A percentile compares a stretch with the other conserved stretches of the same genome.
Evolutionary conservation across 2,113 vertebrate species (phyloP).

Genomic region (Salminus brasiliensis): DNA sequence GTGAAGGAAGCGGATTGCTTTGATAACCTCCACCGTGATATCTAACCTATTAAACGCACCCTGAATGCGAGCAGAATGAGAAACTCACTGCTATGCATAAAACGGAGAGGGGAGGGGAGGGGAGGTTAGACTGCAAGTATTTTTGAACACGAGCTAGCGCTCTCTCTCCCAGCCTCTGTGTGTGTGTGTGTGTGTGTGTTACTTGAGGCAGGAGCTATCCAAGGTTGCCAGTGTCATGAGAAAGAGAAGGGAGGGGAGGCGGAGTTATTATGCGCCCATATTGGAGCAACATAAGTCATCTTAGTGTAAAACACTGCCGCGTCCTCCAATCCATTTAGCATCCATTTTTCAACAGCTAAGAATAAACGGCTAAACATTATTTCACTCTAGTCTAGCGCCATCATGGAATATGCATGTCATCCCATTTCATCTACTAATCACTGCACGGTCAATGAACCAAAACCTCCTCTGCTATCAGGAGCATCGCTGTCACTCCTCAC

Average conservation of each 20-base stretch:
- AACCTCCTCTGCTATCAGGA: not conserved
- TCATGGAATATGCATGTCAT: not conserved
- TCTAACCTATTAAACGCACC: constrained; percentile 57
- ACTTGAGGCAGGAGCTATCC: constrained; percentile 30
- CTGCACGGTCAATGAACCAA: constrained; percentile 1
- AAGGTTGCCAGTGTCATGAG: constrained; percentile 39
- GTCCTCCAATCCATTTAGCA: constrained; percentile 6
- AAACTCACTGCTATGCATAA: constrained; percentile 43
- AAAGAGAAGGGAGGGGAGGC: constrained; percentile 15
- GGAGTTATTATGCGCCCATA: constrained; percentile 37
- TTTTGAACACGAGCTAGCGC: not conserved
- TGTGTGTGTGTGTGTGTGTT: constrained; percentile 1
- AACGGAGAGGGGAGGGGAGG: constrained; percentile 32
- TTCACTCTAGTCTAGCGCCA: not conserved
- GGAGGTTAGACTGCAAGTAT: not conserved
- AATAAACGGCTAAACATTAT: constrained; percentile 27
- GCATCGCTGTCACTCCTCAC: not conserved
- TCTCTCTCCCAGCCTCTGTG: not conserved
- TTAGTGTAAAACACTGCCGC: not conserved
- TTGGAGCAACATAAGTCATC: constrained; percentile 38
- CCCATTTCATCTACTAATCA: constrained; percentile 10
- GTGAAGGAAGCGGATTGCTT: constrained; percentile 50
- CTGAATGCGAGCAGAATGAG: constrained; percentile 47
- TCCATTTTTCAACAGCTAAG: constrained; percentile 22
- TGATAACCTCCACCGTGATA: constrained; percentile 56